Evolutionary conservation across 2,797 vertebrate species (phyloP).

Genomic region (Gymnocypris eckloni): DNA sequence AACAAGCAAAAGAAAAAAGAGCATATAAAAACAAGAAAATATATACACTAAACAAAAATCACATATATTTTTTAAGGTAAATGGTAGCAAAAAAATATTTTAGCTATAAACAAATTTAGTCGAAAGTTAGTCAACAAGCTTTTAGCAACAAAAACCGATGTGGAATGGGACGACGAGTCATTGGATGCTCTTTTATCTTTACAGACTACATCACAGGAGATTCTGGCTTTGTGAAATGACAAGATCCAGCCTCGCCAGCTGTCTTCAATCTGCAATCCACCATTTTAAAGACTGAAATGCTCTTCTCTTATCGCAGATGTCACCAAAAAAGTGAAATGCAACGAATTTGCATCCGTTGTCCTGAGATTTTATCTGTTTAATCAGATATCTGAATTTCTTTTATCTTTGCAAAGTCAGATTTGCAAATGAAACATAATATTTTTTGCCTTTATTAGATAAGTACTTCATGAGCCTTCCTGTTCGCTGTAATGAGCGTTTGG

Average conservation of each 20-base stretch:
- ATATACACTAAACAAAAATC: too few species aligned
- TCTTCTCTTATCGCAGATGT: slow-evolving; percentile 34
- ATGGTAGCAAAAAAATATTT: too few species aligned
- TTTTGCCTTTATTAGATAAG: slow-evolving; percentile 12
- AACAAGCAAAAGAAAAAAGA: too few species aligned
- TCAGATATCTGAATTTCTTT: slow-evolving; percentile 33
- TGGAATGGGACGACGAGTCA: not conserved
- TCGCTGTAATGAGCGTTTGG: not conserved
- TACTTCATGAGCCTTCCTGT: slow-evolving; percentile 19
- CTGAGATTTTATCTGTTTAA: not conserved
- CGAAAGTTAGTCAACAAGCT: too few species aligned
- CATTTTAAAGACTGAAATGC: not conserved
- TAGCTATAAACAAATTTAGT: too few species aligned
- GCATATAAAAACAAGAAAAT: too few species aligned
- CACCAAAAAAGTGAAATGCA: slow-evolving; percentile 10
- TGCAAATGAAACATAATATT: slow-evolving; percentile 19
- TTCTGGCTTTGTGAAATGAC: slow-evolving; percentile 22
- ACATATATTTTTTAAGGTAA: too few species aligned
- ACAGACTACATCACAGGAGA: slow-evolving; percentile 19
- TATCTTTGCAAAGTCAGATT: not conserved
- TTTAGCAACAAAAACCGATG: too few species aligned
- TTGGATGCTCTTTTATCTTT: slow-evolving; percentile 19
- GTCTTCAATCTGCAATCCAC: slow-evolving; percentile 17
- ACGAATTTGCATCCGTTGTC: not conserved
- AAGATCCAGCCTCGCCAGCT: slow-evolving; percentile 29